A percentile compares a stretch with the other conserved stretches of the same genome.
These are phyloP conservation scores for Hecatera dysodea DNA, from an alignment of 2,888 invertebrate species.

Conservation along the genomic window DNA sequence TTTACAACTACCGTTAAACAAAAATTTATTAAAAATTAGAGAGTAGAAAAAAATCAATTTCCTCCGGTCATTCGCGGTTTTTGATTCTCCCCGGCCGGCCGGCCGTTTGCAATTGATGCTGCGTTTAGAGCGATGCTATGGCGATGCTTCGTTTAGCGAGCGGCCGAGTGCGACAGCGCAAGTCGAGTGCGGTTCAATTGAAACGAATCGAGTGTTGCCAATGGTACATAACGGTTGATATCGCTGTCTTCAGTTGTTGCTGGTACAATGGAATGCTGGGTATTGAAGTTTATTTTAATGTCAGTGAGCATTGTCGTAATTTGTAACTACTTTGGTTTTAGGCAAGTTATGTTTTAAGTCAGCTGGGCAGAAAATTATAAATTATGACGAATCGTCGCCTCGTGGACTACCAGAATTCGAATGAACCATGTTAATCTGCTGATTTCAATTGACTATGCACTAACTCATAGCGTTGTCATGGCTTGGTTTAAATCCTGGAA, in stretches of 20 bases:
- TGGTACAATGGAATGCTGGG: conserved; percentile 33
- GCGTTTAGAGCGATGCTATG: conserved; percentile 43
- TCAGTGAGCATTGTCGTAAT: background rate
- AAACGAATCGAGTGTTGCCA: conserved; percentile 66
- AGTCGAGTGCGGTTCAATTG: conserved; percentile 52
- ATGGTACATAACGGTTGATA: conserved; percentile 64
- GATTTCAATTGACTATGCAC: no score
- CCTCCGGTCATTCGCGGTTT: conserved; percentile 42
- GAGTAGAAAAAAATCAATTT: conserved; percentile 59
- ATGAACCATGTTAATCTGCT: no score
- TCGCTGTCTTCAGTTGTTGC: conserved; percentile 31
- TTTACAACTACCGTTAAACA: conserved; percentile 26
- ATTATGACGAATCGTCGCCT: no score
- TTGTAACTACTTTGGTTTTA: background rate
- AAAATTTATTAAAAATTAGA: conserved; percentile 46
- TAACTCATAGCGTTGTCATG: no score
- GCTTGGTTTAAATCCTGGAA: no score
- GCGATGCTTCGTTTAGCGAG: conserved; percentile 43
- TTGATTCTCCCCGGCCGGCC: conserved; percentile 50
- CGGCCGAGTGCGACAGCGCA: conserved; percentile 47
- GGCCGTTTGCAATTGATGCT: conserved; percentile 51
- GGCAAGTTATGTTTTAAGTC: no score
- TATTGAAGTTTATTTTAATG: conserved; percentile 31
- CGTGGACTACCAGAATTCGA: no score
- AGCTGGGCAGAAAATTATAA: no score